A percentile compares a stretch with the other conserved stretches of the same genome.
phyloP scores from a whole-genome alignment of 2,797 vertebrate genomes.

The Rhincodon typus region DNA sequence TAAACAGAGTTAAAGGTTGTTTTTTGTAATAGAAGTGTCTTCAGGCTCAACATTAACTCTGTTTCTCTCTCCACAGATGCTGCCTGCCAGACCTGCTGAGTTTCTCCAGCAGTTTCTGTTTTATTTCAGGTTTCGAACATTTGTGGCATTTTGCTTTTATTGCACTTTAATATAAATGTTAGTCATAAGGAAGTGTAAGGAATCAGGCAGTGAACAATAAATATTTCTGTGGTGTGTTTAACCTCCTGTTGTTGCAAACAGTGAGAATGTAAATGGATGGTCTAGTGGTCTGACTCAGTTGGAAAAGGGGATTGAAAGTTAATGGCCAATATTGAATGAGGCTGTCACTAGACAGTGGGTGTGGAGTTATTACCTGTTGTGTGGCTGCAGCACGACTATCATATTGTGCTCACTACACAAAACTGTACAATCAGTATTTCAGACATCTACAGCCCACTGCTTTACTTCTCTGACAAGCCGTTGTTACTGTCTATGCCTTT shows the following conservation, averaged over 20 bases:
- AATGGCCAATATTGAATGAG: background rate
- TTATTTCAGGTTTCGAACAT: too few species aligned
- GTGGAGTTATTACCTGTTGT: background rate
- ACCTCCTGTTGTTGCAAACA: background rate
- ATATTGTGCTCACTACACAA: background rate
- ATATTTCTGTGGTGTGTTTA: background rate
- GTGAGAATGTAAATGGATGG: background rate
- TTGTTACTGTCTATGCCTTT: background rate
- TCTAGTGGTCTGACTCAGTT: background rate
- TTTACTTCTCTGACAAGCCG: background rate
- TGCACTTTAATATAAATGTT: too few species aligned
- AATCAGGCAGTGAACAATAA: too few species aligned
- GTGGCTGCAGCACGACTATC: background rate
- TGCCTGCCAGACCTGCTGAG: too few species aligned
- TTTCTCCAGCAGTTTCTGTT: too few species aligned
- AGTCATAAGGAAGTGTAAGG: too few species aligned
- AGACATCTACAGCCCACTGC: background rate
- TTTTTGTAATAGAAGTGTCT: too few species aligned
- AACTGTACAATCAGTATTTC: background rate
- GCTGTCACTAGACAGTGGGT: background rate
- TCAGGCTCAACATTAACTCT: too few species aligned
- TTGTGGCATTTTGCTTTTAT: too few species aligned
- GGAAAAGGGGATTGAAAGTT: background rate
- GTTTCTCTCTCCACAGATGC: too few species aligned
- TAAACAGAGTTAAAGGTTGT: too few species aligned